Conservation (phyloP, 2,797 vertebrate genomes). For the Cyprinodon diabolis region DNA sequence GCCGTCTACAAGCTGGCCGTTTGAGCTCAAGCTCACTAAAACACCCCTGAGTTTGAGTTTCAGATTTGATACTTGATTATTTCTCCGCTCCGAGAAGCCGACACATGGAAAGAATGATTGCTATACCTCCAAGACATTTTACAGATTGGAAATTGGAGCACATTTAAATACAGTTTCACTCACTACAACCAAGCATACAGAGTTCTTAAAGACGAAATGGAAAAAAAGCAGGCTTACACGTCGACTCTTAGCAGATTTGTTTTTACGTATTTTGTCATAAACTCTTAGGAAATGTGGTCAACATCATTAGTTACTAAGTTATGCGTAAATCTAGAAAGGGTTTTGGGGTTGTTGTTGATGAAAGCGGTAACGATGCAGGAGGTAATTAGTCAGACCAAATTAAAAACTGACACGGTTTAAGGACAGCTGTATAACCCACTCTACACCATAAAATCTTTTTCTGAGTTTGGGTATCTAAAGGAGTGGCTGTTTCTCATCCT, state of each 20-base stretch:
- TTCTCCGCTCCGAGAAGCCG: constrained; percentile 21
- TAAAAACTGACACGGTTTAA: constrained; percentile 47
- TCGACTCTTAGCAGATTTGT: constrained; percentile 3
- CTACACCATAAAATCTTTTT: constrained; percentile 44
- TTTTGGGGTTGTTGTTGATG: constrained; percentile 21
- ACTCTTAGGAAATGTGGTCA: constrained; percentile 19
- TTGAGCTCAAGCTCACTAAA: constrained; percentile 53
- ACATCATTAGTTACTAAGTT: constrained; percentile 22
- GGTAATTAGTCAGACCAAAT: constrained; percentile 52
- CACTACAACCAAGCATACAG: not conserved
- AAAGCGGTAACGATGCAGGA: constrained; percentile 29
- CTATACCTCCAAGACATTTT: constrained; percentile 5
- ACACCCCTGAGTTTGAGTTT: constrained; percentile 48
- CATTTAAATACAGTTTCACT: not conserved
- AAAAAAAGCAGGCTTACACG: not conserved
- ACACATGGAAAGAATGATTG: constrained; percentile 40
- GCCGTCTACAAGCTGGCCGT: constrained; percentile 42
- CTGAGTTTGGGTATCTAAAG: constrained; percentile 34
- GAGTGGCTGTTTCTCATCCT: constrained; percentile 72
- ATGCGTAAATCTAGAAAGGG: constrained; percentile 34
- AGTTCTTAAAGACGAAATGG: not conserved
- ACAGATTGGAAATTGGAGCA: not conserved
- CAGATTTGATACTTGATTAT: constrained; percentile 61
- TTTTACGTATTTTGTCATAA: constrained; percentile 8
- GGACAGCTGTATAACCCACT: constrained; percentile 55